Base-by-base conservation (phyloP, 2,888 invertebrate species). In the Microplitis manilae region DNA sequence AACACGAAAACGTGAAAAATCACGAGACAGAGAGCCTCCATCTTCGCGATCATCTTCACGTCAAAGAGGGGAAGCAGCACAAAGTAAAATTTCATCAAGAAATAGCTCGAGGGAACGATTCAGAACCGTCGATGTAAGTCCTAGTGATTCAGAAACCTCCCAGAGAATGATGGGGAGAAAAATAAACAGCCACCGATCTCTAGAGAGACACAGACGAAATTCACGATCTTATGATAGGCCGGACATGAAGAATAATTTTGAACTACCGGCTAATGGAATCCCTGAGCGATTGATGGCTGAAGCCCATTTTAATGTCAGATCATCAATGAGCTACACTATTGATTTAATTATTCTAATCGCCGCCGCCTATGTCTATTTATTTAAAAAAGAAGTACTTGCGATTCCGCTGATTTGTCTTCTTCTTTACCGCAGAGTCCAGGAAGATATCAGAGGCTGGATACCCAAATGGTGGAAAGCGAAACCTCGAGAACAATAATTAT, bases 301-400 rank as follows among this genome's bases (percentile, higher is more conserved):
- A 84, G 94, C 95, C 0, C 93, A 94, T 85, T 91, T 91, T 50
- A 94, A 93, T 82, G 94, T 95, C 1, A 92, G 94, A 80, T 92
- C 94, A 1, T 93, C 92, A 0, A 91, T 96, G 38, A 94, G 94
- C 86, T 96, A 95, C 86, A 90, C 93, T 38, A 95, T 95, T 0
- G 96, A 96, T 88, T 88, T 95, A 77, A 94, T 94, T 64, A 92
- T 96, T 84, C 92, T 96, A 78, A 82, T 94, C 60, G 93, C 96
- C 13, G 96, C 96, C 38, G 94, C 94, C 88, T 96, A 96, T 93
- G 92, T 96, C 59, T 96, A 96, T 90, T 90, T 96, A 76, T 96
- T 96, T 86, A 94, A 94, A 85, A 95, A 95, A 86, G 95, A 95
- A 86, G 91, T 94, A 81, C 91, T 95, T 69, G 95, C 95, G n/a